A percentile compares a stretch with the other conserved stretches of the same genome.
These are phyloP conservation scores for Nineta flava DNA, from an alignment of 2,888 invertebrate genomes.

Conservation along the genomic window DNA sequence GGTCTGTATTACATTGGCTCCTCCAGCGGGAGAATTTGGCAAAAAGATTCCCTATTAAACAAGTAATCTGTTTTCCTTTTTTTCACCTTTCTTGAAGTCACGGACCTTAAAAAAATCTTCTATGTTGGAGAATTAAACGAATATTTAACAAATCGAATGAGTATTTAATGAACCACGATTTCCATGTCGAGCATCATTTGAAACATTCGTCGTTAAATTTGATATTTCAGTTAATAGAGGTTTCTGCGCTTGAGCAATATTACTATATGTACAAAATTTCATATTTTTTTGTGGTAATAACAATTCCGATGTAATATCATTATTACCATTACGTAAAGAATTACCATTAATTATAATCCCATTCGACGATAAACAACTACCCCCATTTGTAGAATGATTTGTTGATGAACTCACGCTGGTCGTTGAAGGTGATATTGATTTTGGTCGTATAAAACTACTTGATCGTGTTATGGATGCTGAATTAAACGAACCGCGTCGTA, in stretches of 20 bases:
- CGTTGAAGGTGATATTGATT: not conserved
- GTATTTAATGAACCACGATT: slow-evolving; percentile 1
- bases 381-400: not conserved
- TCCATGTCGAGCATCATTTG: not conserved
- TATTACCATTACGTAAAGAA: not conserved
- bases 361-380: not conserved
- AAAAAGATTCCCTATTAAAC: too few species aligned
- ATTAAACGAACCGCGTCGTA: not conserved
- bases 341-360: not conserved
- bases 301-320: not conserved
- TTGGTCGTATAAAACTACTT: not conserved
- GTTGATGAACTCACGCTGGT: too few species aligned
- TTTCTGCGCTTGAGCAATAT: slow-evolving; percentile 4
- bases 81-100: too few species aligned
- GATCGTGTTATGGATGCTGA: not conserved
- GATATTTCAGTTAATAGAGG: not conserved
- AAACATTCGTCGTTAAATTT: not conserved
- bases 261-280: slow-evolving; percentile 6
- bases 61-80: too few species aligned
- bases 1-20: too few species aligned
- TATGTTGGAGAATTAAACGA: too few species aligned
- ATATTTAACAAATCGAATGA: slow-evolving; percentile 3
- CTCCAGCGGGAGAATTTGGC: too few species aligned
- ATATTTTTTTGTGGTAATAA: not conserved
- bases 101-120: too few species aligned